These are phyloP conservation scores for Hypanus sabinus DNA, from an alignment of 2,113 vertebrate species.

Conservation along the genomic window DNA sequence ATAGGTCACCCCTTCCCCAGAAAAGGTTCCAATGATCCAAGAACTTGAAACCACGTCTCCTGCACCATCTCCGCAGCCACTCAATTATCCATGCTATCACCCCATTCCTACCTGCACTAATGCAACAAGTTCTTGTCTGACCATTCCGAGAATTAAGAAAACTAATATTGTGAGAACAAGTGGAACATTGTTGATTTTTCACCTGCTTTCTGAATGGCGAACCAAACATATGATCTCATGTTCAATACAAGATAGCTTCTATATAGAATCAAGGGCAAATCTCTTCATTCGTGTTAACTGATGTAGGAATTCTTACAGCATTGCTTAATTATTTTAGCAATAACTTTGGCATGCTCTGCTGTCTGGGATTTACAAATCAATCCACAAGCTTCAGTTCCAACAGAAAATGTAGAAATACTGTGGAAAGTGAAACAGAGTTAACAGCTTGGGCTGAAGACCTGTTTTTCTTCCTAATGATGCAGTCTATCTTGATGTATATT, in stretches of 20 bases:
- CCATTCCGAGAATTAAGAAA: neutral
- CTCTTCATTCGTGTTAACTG: neutral
- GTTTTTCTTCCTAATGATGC: no score
- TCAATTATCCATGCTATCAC: no score
- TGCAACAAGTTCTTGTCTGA: neutral
- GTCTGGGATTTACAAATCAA: neutral
- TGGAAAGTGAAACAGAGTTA: no score
- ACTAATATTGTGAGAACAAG: neutral
- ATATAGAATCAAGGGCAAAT: neutral
- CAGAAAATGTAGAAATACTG: no score
- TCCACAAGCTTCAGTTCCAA: neutral
- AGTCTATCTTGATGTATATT: no score
- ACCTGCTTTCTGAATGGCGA: neutral
- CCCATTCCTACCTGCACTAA: no score
- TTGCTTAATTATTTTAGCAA: neutral
- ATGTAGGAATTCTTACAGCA: neutral
- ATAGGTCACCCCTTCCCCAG: no score
- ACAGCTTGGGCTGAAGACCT: no score
- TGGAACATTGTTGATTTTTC: neutral
- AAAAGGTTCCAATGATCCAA: no score
- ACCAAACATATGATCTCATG: neutral
- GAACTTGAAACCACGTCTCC: no score
- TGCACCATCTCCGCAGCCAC: no score
- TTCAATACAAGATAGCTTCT: neutral
- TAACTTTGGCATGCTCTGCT: neutral